Evolutionary conservation across 2,113 vertebrate species (phyloP), one percentile per base, ranked within the genome.

Genomic region (Camelus dromedarius): DNA sequence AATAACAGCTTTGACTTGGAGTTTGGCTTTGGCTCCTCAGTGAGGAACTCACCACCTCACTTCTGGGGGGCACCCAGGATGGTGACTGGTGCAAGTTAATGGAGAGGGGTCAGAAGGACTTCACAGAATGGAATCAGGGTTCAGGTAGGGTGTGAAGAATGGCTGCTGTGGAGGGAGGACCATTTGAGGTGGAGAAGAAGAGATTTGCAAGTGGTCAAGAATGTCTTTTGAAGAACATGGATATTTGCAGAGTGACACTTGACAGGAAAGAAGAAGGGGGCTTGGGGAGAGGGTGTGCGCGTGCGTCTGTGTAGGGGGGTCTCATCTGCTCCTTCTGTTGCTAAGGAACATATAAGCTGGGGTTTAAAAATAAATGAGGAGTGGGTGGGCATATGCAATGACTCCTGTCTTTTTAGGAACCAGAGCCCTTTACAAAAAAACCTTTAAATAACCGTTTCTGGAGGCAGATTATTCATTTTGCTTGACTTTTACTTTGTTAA

Each of bases 371-470:
- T 93, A 97, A 97, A 95, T 35, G 14, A n/a, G 86, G 26, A 35
- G 98, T 98, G 83, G 95, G 96, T 94, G 96, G 97, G 89, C 35
- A 50, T 97, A 97, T 96, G 85, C 67, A 96, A 50, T 24, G 87
- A 98, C 89, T 98, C 91, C 60, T 89, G 79, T 60, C 83, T 98
- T 98, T 95, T 98, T 95, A 98, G 93, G 50, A 92, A 97, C 58
- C 86, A 95, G 94, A 97, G 97, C 96, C 96, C 97, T 98, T 97
- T 97, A 97, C 96, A 98, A 96, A 96, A 96, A 98, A 96, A 38
- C 67, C 75, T 98, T 98, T 98, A 97, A 97, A 91, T 97, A 97
- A 98, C 95, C 50, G 85, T 88, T 96, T 98, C 95, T 97, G 95
- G 87, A 97, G 98, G 89, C 66, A 18, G 97, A 89, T 97, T 94